phyloP scores from a whole-genome alignment of 53 echinoderm and acorn worm species.

The Mesocentrotus franciscanus region DNA sequence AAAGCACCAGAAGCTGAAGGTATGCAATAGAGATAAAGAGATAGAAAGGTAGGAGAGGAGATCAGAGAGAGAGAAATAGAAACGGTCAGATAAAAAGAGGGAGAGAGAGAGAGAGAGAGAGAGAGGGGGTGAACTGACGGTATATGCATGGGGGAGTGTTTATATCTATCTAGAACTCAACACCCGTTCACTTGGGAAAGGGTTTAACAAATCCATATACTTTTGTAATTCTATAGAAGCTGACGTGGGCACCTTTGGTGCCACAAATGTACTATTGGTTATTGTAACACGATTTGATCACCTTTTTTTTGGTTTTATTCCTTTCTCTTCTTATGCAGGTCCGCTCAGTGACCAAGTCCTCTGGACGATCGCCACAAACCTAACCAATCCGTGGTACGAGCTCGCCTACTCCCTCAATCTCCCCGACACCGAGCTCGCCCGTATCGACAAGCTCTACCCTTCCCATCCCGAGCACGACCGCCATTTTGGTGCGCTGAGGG shows the following conservation, averaged over 20 bases:
- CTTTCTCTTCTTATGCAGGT: not conserved
- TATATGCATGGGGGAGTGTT: no score
- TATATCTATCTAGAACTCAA: no score
- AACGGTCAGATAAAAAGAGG: not conserved
- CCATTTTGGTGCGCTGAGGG: constrained; percentile 45
- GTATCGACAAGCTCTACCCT: constrained; percentile 54
- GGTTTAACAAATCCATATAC: no score
- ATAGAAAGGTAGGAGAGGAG: not conserved
- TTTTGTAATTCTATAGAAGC: no score
- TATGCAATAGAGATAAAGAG: not conserved
- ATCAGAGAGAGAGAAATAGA: not conserved
- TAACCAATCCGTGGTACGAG: constrained; percentile 30
- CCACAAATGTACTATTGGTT: no score
- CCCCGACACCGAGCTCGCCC: constrained; percentile 41
- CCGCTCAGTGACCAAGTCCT: constrained; percentile 60
- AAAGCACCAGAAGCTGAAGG: no score
- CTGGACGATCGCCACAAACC: constrained; percentile 60
- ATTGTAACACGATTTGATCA: no score
- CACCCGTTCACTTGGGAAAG: no score
- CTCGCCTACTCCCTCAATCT: constrained; percentile 54
- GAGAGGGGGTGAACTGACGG: not conserved
- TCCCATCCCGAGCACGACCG: constrained; percentile 19
- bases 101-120: not conserved
- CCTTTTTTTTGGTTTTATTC: not conserved
- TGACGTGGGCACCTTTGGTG: no score